A percentile compares a stretch with the other conserved stretches of the same genome.
These are phyloP conservation scores for Steinernema feltiae DNA, from an alignment of 1,140 invertebrate species.

Conservation along the genomic window DNA sequence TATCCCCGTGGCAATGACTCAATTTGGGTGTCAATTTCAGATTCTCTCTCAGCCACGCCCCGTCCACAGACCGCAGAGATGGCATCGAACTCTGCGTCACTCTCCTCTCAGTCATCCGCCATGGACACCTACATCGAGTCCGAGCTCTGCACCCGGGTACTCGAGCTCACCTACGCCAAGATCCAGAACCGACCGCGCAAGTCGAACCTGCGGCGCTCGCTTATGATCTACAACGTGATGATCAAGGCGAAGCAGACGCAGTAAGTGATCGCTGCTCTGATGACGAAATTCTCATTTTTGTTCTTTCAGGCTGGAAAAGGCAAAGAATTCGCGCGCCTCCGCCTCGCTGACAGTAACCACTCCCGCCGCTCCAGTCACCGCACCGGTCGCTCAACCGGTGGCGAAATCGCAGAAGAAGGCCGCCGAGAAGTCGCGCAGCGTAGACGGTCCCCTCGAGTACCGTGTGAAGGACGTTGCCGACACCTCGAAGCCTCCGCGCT, in stretches of 20 bases:
- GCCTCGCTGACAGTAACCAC: background rate
- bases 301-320: background rate
- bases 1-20: background rate
- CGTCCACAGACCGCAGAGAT: background rate
- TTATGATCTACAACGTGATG: slow-evolving; percentile 11
- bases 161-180: slow-evolving; percentile 10
- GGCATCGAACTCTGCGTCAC: background rate
- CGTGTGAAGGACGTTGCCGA: background rate
- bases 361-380: background rate
- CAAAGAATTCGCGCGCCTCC: background rate
- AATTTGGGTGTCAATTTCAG: background rate
- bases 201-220: background rate
- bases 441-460: background rate
- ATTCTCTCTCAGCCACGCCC: background rate
- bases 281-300: background rate
- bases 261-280: background rate
- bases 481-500: background rate
- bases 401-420: background rate
- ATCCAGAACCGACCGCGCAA: slow-evolving; percentile 9
- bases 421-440: background rate
- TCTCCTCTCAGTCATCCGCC: background rate
- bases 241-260: background rate
- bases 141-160: background rate
- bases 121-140: slow-evolving; percentile 5
- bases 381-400: background rate